Evolutionary conservation across 2,888 invertebrate genomes (phyloP).

Genomic region (Xanthia togata): DNA sequence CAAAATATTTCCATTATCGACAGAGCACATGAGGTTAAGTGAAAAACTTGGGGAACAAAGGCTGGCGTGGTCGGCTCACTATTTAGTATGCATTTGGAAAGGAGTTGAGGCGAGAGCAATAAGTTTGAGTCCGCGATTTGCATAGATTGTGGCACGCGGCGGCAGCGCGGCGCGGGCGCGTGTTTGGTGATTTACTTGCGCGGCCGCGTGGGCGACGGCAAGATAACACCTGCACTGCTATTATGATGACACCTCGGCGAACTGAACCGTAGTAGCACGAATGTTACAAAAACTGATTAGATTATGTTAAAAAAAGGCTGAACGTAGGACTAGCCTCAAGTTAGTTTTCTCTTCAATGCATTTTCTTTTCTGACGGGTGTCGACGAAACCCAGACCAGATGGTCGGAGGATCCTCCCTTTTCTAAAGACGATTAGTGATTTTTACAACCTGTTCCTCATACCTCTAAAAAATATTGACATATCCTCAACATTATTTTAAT

Average conservation of each 20-base stretch:
- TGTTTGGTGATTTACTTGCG: conserved; percentile 84
- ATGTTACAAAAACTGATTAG: conserved; percentile 39
- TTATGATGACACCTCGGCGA: conserved; percentile 65
- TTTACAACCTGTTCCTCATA: too few relatives aligned
- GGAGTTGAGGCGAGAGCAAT: conserved; percentile 90
- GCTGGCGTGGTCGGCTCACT: conserved; percentile 81
- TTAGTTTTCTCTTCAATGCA: background rate
- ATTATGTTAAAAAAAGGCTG: background rate
- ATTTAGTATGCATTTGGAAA: conserved; percentile 90
- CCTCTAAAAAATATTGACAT: too few relatives aligned
- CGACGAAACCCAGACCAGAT: too few relatives aligned
- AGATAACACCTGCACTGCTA: conserved; percentile 75
- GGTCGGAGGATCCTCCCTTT: too few relatives aligned
- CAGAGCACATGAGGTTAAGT: conserved; percentile 77
- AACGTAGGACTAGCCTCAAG: background rate
- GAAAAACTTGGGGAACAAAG: conserved; percentile 85
- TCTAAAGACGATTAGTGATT: too few relatives aligned
- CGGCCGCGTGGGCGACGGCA: conserved; percentile 72
- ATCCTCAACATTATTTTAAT: too few relatives aligned
- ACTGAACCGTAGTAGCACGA: conserved; percentile 48
- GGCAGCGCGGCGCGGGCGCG: conserved; percentile 67
- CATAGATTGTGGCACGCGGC: conserved; percentile 86
- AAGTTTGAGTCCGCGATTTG: conserved; percentile 88
- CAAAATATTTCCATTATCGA: conserved; percentile 73
- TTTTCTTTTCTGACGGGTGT: background rate